Evolutionary conservation across 92 coral and sea anemone genomes (phyloP), one percentile per base, ranked within the genome.

Genomic region (Siderastrea siderea): DNA sequence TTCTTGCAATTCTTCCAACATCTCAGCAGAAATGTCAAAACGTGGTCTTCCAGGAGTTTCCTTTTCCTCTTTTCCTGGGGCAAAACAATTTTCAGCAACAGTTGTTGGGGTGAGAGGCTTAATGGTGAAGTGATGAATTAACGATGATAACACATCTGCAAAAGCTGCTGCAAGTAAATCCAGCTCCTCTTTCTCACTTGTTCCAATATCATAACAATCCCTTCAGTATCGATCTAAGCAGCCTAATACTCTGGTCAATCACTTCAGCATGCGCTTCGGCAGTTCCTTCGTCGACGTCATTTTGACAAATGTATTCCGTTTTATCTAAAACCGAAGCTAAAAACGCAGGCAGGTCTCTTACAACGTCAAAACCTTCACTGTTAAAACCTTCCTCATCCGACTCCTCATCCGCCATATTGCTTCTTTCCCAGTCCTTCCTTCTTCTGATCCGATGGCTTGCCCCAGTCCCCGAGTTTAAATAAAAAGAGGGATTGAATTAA

Each of bases 141-240:
- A 82, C 62, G 81, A 78, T 74, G 81, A 73, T 52, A 90, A 77
- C 62, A 90, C 82, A 46, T 79, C 81, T 12, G 87, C 50, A 84
- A 90, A 90, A 76, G 88, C 90, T 59, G 71, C 84, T 71, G 93
- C 90, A 77, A 85, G 71, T 71, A 82, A 64, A 80, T 84, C 84
- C 74, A 90, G 81, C 43, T 78, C 84, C 72, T 73, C 79, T 82
- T 90, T 85, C 87, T 90, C 93, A 66, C 68, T 68, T 53, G 90
- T 46, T 79, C 77, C 77, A 63, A 90, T 65, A 64, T 68, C 80
- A 75, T 55, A 10, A 73, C 80, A 79, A 70, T 90, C 90, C 59
- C 72, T 61, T 85, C n/a, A n/a, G n/a, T n/a, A 90, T 70, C 75
- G 72, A 66, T 89, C 92, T 75, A 75, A 83, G 68, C 38, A 26